phyloP scores from a whole-genome alignment of 2,113 vertebrate species.

The Urocolius indicus region DNA sequence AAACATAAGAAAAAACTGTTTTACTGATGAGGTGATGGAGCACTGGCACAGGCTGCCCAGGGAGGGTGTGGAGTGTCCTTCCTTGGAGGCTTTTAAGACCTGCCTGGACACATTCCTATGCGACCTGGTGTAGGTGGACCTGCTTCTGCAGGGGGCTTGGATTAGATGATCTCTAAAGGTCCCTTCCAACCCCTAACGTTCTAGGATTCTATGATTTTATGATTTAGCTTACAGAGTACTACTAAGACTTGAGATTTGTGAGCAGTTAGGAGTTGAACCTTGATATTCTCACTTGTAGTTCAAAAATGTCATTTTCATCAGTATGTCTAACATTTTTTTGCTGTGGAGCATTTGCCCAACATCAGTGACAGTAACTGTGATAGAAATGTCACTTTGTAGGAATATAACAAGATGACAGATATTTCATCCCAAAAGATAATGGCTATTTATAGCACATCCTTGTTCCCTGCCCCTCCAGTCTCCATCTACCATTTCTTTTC shows the following conservation, averaged over 20 bases:
- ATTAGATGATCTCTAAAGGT: no score
- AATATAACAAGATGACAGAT: slow-evolving; percentile 42
- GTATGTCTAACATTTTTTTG: neutral
- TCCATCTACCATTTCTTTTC: neutral
- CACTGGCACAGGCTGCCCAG: no score
- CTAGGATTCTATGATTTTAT: no score
- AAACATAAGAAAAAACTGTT: no score
- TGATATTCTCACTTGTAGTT: neutral
- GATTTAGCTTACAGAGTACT: neutral
- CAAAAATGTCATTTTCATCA: neutral
- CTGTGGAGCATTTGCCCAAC: slow-evolving; percentile 31
- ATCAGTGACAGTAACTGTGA: slow-evolving; percentile 30
- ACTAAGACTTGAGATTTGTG: neutral
- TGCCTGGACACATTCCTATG: no score
- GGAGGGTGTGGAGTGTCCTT: no score
- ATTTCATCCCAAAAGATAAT: slow-evolving; percentile 20
- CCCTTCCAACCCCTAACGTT: no score
- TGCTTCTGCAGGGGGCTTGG: no score
- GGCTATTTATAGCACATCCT: slow-evolving; percentile 9
- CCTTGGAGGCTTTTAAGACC: no score
- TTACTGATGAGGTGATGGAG: no score
- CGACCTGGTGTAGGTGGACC: no score
- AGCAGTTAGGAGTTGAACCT: neutral
- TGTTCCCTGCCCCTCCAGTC: neutral
- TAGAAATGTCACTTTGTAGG: slow-evolving; percentile 43